Base-by-base conservation (phyloP, 1,140 invertebrate species). In the Bombus superbus region DNA sequence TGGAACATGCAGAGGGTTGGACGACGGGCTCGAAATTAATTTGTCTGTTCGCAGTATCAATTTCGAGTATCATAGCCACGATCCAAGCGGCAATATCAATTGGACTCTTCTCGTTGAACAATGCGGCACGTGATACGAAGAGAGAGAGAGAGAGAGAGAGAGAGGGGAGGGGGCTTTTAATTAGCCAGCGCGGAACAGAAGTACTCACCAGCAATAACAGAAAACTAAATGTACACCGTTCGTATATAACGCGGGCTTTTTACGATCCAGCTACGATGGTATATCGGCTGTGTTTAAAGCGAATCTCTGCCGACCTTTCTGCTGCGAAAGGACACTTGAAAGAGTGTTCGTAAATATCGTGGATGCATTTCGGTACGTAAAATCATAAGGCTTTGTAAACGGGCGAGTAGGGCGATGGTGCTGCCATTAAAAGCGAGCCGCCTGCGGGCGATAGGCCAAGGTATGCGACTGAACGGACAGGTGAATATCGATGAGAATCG, bases 341-440 rank as follows among this genome's bases (percentile, higher is more conserved):
- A 47, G 18, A 15, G 4, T 9, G 40, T 25, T 32, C n/a, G 69
- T 40, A 64, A 86, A 72, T 82, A 78, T 81, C 66, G 42, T 47
- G 53, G n/a, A 62, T 28, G 57, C 18, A 40, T 81, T 66, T 73
- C 76, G 76, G 59, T 8, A 59, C 66, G 71, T 87, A 84, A 81
- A 84, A 88, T 84, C 69, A 75, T 81, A 72, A 80, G 72, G 38
- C 35, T 68, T 83, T 82, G 79, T 69, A 35, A 82, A 76, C 72
- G 44, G 53, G 71, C 13, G 10, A 74, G n/a, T 3, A 42, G 4
- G 11, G n/a, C 59, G 22, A 77, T 8, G 28, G 75, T 62, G 75
- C 35, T 8, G 57, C 53, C 72, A 83, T 84, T 89, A 90, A 89
- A 91, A 91, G 81, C 84, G 76, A 88, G 80, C 81, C 69, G 81